Evolutionary conservation across 1,140 invertebrate species (phyloP).

Genomic region (Apis cerana): DNA sequence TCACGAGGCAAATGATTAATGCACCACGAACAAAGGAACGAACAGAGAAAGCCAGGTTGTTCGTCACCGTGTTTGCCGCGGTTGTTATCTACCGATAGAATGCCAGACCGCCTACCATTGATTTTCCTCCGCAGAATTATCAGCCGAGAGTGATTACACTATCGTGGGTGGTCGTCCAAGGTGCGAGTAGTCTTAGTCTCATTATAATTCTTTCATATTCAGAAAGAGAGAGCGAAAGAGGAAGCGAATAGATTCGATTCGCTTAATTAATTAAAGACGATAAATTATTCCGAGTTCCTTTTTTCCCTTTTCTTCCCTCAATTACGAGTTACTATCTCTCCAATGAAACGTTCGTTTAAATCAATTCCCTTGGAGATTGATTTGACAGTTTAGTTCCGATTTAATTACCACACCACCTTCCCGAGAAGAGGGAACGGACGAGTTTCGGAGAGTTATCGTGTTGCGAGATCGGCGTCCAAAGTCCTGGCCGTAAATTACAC

Average conservation of each 20-base stretch:
- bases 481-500: neutral
- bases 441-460: neutral
- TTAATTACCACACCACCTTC: neutral
- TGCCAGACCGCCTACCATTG: constrained; percentile 21
- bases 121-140: constrained; percentile 51
- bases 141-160: constrained; percentile 49
- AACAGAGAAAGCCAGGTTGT: constrained; percentile 49
- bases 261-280: constrained; percentile 21
- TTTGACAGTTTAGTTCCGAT: neutral
- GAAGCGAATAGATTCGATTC: neutral
- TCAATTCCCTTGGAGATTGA: neutral
- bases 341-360: neutral
- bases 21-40: constrained; percentile 49
- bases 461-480: neutral
- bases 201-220: neutral
- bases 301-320: neutral
- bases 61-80: constrained; percentile 16
- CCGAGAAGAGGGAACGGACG: neutral
- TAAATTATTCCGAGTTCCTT: neutral
- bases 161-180: constrained; percentile 54
- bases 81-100: constrained; percentile 24
- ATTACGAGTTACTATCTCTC: neutral
- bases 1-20: constrained; percentile 59
- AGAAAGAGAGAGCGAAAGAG: neutral
- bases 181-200: constrained; percentile 3